Percentiles rank a stretch among this genome's conserved stretches.
phyloP scores from a whole-genome alignment of 2,113 vertebrate species.

The Plotosus lineatus region DNA sequence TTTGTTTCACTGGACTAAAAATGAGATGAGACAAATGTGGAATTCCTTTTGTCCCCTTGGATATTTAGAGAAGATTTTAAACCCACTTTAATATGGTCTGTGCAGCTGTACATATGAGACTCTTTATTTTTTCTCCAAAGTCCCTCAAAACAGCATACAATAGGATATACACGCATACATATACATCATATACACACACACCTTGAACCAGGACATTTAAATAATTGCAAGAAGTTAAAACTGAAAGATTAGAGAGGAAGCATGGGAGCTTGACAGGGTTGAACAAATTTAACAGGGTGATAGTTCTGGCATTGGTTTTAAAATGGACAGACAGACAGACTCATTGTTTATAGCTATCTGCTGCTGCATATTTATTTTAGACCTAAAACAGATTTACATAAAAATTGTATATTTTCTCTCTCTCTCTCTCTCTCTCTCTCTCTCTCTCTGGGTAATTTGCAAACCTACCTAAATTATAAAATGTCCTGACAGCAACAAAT shows the following conservation, averaged over 20 bases:
- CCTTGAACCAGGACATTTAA: background rate
- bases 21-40: no score
- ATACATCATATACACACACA: no score
- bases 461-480: constrained; percentile 44
- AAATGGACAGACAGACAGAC: background rate
- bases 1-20: no score
- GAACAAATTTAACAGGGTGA: background rate
- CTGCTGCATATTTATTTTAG: constrained; percentile 54
- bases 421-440: constrained; percentile 24
- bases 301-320: background rate
- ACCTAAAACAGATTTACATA: constrained; percentile 44
- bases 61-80: no score
- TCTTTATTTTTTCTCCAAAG: background rate
- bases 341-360: constrained; percentile 10
- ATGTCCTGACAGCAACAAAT: constrained; percentile 20
- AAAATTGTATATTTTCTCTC: constrained; percentile 34
- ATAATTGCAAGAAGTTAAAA: background rate
- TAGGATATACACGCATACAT: no score
- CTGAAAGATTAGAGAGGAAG: background rate
- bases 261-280: background rate
- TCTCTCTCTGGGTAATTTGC: constrained; percentile 1
- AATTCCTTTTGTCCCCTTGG: no score
- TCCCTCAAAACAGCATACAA: no score
- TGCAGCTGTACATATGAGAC: no score
- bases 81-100: no score